These are phyloP conservation scores for Cairina moschata DNA, from an alignment of 2,113 vertebrate species.

Conservation along the genomic window DNA sequence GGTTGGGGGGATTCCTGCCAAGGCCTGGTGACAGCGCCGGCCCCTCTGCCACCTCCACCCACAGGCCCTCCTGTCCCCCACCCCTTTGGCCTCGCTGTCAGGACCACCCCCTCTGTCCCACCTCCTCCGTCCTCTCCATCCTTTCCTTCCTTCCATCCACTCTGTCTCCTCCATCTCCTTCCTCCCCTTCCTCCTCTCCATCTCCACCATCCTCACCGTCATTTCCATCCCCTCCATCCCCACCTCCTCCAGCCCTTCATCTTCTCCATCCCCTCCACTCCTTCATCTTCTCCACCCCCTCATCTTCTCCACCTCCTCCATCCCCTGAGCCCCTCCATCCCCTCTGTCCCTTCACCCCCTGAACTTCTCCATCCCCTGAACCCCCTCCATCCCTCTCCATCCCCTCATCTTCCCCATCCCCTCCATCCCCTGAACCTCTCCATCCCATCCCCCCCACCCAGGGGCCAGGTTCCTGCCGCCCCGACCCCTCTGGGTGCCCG, in stretches of 20 bases:
- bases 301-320: too few relatives aligned
- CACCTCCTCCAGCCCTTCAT: not conserved
- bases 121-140: not conserved
- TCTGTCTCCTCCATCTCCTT: not conserved
- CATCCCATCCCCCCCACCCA: too few relatives aligned
- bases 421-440: too few relatives aligned
- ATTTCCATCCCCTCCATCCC: not conserved
- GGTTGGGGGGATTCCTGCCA: accelerated
- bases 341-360: too few relatives aligned
- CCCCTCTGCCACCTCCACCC: not conserved
- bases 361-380: too few relatives aligned
- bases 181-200: not conserved
- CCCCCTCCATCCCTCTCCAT: too few relatives aligned
- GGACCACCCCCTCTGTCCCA: not conserved
- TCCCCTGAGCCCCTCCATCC: too few relatives aligned
- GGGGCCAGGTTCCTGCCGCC: not conserved
- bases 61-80: not conserved
- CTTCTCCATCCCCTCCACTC: not conserved
- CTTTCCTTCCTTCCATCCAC: not conserved
- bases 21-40: not conserved
- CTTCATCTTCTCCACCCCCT: too few relatives aligned
- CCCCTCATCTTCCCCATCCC: not conserved
- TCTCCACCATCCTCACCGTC: too few relatives aligned
- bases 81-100: not conserved
- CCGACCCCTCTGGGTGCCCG: not conserved